Evolutionary conservation across 2,888 invertebrate species (phyloP).

Genomic region (Drosophila ezoana): DNA sequence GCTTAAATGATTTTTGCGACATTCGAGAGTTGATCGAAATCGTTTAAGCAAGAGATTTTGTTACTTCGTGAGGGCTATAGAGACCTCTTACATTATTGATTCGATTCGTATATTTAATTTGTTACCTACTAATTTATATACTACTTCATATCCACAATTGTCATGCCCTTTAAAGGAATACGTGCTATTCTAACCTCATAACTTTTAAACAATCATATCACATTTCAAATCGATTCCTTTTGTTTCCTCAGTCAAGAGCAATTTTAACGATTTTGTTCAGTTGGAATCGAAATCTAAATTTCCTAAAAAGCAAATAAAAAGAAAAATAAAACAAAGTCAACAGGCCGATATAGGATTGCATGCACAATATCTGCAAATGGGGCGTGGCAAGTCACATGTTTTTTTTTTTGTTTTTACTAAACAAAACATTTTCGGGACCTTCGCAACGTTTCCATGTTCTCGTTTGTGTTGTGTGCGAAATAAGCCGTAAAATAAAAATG

Average conservation of each 20-base stretch:
- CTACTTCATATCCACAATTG: too few relatives aligned
- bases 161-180: too few relatives aligned
- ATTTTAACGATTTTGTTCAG: conserved; percentile 13
- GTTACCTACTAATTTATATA: too few relatives aligned
- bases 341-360: conserved; percentile 10
- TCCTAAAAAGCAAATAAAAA: conserved; percentile 17
- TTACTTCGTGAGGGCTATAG: not conserved
- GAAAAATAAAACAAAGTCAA: conserved; percentile 7
- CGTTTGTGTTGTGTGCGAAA: conserved; percentile 29
- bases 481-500: conserved; percentile 44
- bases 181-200: not conserved
- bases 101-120: too few relatives aligned
- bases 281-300: conserved; percentile 13
- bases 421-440: conserved; percentile 37
- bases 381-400: conserved; percentile 20
- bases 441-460: conserved; percentile 8
- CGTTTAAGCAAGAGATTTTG: conserved; percentile 1
- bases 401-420: conserved; percentile 8
- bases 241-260: not conserved
- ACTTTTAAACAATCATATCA: not conserved
- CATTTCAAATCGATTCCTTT: not conserved
- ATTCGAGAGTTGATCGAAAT: conserved; percentile 16
- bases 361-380: conserved; percentile 17
- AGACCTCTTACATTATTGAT: too few relatives aligned
- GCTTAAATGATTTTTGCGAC: conserved; percentile 4